Percentiles rank a stretch among this genome's conserved stretches.
Evolutionary conservation across 2,888 invertebrate genomes (phyloP).

Genomic region (Acleris literana): DNA sequence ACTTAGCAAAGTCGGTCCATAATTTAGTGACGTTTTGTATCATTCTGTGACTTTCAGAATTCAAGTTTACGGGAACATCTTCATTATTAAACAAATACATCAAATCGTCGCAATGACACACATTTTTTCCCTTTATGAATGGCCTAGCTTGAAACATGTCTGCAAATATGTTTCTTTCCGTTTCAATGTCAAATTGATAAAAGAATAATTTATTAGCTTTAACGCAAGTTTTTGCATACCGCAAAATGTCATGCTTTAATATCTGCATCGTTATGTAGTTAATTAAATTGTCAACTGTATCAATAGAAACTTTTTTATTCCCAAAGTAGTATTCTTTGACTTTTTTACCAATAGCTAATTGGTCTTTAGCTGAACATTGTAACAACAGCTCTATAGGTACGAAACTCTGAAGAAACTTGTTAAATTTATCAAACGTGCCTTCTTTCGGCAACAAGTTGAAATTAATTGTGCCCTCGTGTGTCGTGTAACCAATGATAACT

Average conservation of each 20-base stretch:
- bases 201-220: slow-evolving; percentile 35
- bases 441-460: slow-evolving; percentile 11
- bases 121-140: slow-evolving; percentile 17
- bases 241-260: slow-evolving; percentile 28
- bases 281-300: slow-evolving; percentile 19
- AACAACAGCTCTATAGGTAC: slow-evolving; percentile 29
- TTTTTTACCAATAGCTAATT: slow-evolving; percentile 33
- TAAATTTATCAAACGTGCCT: slow-evolving; percentile 26
- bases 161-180: slow-evolving; percentile 37
- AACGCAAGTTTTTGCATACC: slow-evolving; percentile 26
- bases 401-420: slow-evolving; percentile 34
- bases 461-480: slow-evolving; percentile 19
- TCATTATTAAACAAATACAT: slow-evolving; percentile 35
- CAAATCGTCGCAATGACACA: slow-evolving; percentile 39
- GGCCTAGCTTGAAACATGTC: slow-evolving; percentile 6
- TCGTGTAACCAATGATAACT: slow-evolving; percentile 85
- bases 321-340: slow-evolving; percentile 38
- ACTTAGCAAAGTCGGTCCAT: slow-evolving; percentile 41
- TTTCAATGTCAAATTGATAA: slow-evolving; percentile 37
- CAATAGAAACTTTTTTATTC: slow-evolving; percentile 25
- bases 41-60: slow-evolving; percentile 28
- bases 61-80: slow-evolving; percentile 12
- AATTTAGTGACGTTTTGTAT: slow-evolving; percentile 35
- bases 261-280: slow-evolving; percentile 25
- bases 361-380: slow-evolving; percentile 27